Conservation (phyloP, 2,113 vertebrate species). For the Propithecus coquereli region DNA sequence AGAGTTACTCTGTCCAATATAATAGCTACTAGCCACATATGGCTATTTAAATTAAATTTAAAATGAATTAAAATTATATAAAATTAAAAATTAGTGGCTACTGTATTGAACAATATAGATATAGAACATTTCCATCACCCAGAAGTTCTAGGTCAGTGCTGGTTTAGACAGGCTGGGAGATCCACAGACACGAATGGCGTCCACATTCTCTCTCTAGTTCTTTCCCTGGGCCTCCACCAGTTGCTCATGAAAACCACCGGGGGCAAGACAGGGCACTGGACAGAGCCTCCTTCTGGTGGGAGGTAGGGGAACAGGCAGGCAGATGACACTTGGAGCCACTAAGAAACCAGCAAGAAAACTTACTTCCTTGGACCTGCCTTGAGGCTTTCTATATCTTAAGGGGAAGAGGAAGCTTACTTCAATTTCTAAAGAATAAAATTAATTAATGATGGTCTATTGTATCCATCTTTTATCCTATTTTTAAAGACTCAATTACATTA, state of each 20-base stretch:
- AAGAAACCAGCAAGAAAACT: not conserved
- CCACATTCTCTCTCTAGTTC: not conserved
- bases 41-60: not conserved
- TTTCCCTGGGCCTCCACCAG: not conserved
- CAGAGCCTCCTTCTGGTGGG: not conserved
- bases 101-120: not conserved
- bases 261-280: not conserved
- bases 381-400: not conserved
- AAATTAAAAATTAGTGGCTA: not conserved
- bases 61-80: not conserved
- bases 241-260: not conserved
- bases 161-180: not conserved
- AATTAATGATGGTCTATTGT: not conserved
- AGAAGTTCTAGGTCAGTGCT: not conserved
- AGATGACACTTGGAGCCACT: not conserved
- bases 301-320: not conserved
- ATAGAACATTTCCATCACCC: not conserved
- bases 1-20: not conserved
- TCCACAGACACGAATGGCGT: not conserved
- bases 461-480: not conserved
- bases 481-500: not conserved
- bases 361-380: not conserved
- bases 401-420: not conserved
- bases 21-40: not conserved
- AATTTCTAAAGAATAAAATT: not conserved